Evolutionary conservation across 1,140 invertebrate species (phyloP).

Genomic region (Calliphora vicina): DNA sequence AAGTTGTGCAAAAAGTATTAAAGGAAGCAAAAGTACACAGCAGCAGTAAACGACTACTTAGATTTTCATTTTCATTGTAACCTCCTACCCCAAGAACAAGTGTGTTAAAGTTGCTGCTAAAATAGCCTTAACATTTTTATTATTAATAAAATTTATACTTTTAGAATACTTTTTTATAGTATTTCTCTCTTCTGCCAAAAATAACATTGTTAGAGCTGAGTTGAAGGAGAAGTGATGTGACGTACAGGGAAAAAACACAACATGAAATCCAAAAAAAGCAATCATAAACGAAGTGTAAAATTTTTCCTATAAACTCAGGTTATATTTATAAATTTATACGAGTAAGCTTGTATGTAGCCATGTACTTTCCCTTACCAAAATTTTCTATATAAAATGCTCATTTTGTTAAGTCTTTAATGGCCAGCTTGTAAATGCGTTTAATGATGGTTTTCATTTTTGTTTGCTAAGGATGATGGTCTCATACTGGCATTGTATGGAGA

Average conservation of each 20-base stretch:
- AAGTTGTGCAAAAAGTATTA: background rate
- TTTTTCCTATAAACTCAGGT: constrained; percentile 24
- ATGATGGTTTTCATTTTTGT: background rate
- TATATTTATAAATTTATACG: background rate
- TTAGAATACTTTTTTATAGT: background rate
- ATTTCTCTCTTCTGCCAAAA: no score
- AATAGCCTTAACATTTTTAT: constrained; percentile 22
- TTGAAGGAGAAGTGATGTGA: background rate
- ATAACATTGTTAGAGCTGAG: background rate
- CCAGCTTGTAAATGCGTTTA: constrained; percentile 18
- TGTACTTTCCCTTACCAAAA: background rate
- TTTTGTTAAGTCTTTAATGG: constrained; percentile 31
- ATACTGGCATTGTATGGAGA: background rate
- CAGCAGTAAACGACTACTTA: background rate
- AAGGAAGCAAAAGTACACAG: background rate
- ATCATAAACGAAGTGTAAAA: constrained; percentile 31
- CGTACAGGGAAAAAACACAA: background rate
- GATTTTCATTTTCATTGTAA: background rate
- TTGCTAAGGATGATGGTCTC: background rate
- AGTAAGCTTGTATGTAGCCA: background rate
- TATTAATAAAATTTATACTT: constrained; percentile 17
- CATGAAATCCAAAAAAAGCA: background rate
- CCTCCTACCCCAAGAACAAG: background rate
- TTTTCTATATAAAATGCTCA: background rate
- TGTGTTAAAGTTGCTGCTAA: background rate